Evolutionary conservation across 2,797 vertebrate species (phyloP).

Genomic region (Sitta carolinensis): DNA sequence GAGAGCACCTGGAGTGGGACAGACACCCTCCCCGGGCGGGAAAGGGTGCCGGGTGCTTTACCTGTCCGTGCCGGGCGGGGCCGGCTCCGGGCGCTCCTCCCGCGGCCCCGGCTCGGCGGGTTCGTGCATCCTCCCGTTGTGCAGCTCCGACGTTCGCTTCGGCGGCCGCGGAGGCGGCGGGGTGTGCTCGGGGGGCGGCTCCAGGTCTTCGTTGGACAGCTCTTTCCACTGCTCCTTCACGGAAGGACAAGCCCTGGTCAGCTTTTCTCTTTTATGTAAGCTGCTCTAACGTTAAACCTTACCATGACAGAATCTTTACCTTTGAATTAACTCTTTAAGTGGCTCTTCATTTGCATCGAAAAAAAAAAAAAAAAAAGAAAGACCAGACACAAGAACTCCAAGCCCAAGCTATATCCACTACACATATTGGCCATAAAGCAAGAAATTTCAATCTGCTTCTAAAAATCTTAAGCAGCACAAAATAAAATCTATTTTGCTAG

Average conservation of each 20-base stretch:
- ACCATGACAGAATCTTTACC: neutral
- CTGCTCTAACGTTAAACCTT: neutral
- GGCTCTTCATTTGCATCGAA: neutral
- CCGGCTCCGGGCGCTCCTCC: neutral
- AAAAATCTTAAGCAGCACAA: neutral
- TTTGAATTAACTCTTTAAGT: neutral
- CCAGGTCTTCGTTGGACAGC: slow-evolving; percentile 91
- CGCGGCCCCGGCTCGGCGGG: neutral
- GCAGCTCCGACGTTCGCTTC: slow-evolving; percentile 78
- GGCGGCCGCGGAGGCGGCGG: slow-evolving; percentile 88
- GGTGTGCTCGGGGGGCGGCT: slow-evolving; percentile 87
- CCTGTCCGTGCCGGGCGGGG: slow-evolving; percentile 63
- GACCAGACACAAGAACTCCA: neutral
- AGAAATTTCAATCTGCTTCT: neutral
- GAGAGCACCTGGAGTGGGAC: too few relatives aligned
- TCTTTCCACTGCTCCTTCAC: slow-evolving; percentile 94
- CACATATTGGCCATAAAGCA: neutral
- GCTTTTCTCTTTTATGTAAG: neutral
- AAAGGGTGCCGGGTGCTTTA: neutral
- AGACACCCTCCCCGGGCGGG: too few relatives aligned
- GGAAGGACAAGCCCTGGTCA: neutral
- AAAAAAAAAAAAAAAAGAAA: neutral
- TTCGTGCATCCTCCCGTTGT: slow-evolving; percentile 81
- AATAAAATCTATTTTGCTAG: neutral
- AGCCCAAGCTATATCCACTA: neutral